Base-by-base conservation (phyloP, 2,113 vertebrate species). In the Larimichthys crocea region DNA sequence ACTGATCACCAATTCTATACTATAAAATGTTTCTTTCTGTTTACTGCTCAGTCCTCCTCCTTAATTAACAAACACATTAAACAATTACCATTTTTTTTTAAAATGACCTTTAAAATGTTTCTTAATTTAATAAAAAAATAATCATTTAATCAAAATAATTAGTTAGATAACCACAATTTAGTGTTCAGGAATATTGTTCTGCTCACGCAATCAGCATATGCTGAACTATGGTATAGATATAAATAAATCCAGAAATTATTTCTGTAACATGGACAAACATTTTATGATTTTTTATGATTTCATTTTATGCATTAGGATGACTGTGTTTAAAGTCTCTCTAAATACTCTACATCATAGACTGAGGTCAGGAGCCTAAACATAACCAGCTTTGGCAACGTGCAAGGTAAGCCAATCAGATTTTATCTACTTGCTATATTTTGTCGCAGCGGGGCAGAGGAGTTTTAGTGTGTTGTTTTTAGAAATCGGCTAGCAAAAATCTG, bases 331-430 rank as follows among this genome's bases (percentile, higher is more conserved):
- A 62, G 20, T 73, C 70, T 60, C 26, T 74, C 14, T 26, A 71
- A 88, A 86, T 62, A 64, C 59, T 73, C 5, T 26, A 80, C 75
- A 68, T 68, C 57, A 70, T 75, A 70, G 80, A 72, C 74, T 52
- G 50, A 84, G 75, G 73, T 67, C 10, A 0, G 24, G 73, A 46
- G 80, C 76, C 81, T 79, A 31, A 89, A 72, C 44, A 61, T 84
- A 86, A 87, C 67, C 87, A 84, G 85, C 87, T 89, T 91, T 91
- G 86, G 62, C 48, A 10, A 68, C 26, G 74, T 60, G 52, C n/a
- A 60, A 70, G 56, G 44, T 86, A 89, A 94, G 87, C 87, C 84
- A 92, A 88, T 93, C 72, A 83, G 75, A 82, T 87, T 86, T 70
- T 46, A 89, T 74, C 75, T 68, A 61, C 69, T 86, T 84, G 44